Percentiles rank a stretch among this genome's conserved stretches.
Conservation (phyloP, 2,113 vertebrate genomes). For the Rhinogobius similis region DNA sequence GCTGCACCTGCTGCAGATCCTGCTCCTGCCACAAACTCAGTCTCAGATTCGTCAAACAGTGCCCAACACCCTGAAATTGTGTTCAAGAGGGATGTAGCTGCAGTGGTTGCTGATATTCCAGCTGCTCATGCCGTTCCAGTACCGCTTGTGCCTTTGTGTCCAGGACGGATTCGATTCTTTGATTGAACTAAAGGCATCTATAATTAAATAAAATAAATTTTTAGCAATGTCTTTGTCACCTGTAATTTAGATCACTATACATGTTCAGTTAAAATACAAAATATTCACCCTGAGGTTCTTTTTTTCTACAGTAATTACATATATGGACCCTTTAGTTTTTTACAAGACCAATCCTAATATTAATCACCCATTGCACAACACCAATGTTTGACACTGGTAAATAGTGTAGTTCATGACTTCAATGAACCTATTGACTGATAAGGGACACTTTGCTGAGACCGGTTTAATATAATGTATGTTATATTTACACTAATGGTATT, state of each 20-base stretch:
- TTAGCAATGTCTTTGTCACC: background rate
- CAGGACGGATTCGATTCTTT: constrained; percentile 69
- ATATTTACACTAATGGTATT: no score
- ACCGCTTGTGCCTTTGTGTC: constrained; percentile 47
- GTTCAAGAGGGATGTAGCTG: constrained; percentile 57
- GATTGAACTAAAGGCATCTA: background rate
- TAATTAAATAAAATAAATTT: no score
- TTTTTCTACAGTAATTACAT: no score
- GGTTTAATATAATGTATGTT: no score
- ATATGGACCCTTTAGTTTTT: background rate
- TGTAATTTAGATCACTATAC: background rate
- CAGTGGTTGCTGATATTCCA: background rate
- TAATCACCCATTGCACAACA: constrained; percentile 33
- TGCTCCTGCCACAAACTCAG: background rate
- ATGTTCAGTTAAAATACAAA: background rate
- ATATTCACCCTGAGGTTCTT: no score
- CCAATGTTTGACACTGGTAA: constrained; percentile 24
- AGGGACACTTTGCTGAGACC: no score
- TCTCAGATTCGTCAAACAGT: constrained; percentile 17
- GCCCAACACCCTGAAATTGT: background rate
- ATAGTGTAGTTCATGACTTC: constrained; percentile 23
- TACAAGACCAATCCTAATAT: background rate
- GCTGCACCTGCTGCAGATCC: constrained; percentile 1
- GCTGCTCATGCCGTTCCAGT: background rate
- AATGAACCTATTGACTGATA: constrained; percentile 29